phyloP scores from a whole-genome alignment of 1,140 invertebrate genomes.

The Cotesia vestalis region DNA sequence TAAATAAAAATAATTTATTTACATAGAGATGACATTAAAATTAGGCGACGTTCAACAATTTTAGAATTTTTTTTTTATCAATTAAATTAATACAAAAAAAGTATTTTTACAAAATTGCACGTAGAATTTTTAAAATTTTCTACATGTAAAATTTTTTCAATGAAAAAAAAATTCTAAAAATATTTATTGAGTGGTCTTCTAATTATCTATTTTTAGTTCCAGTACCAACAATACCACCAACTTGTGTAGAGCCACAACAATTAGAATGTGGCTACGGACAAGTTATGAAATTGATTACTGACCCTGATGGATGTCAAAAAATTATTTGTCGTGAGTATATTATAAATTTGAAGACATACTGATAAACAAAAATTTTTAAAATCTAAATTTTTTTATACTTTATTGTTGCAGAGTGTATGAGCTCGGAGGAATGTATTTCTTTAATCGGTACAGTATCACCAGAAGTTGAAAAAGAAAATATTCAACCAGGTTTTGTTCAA shows the following conservation, averaged over 20 bases:
- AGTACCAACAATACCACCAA: constrained; percentile 61
- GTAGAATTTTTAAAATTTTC: no score
- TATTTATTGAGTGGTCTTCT: constrained; percentile 28
- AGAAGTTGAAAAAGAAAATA: constrained; percentile 55
- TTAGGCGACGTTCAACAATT: no score
- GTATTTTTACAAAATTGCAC: no score
- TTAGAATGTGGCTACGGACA: constrained; percentile 77
- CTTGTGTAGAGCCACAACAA: constrained; percentile 72
- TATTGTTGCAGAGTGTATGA: constrained; percentile 71
- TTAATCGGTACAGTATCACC: constrained; percentile 42
- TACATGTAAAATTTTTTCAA: no score
- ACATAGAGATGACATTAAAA: no score
- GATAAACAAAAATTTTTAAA: not conserved
- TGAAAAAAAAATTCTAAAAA: no score
- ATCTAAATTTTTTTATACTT: constrained; percentile 20
- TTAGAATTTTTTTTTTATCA: no score
- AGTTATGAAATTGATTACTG: constrained; percentile 71
- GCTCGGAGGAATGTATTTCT: constrained; percentile 72
- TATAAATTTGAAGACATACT: not conserved
- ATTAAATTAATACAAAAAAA: no score
- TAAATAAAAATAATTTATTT: not conserved
- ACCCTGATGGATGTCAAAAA: constrained; percentile 71
- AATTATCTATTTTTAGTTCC: constrained; percentile 59
- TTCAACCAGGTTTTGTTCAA: constrained; percentile 71
- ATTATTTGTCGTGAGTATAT: constrained; percentile 73